These are phyloP conservation scores for Anser brachyrhynchus DNA, from an alignment of 2,113 vertebrate species.

Conservation along the genomic window DNA sequence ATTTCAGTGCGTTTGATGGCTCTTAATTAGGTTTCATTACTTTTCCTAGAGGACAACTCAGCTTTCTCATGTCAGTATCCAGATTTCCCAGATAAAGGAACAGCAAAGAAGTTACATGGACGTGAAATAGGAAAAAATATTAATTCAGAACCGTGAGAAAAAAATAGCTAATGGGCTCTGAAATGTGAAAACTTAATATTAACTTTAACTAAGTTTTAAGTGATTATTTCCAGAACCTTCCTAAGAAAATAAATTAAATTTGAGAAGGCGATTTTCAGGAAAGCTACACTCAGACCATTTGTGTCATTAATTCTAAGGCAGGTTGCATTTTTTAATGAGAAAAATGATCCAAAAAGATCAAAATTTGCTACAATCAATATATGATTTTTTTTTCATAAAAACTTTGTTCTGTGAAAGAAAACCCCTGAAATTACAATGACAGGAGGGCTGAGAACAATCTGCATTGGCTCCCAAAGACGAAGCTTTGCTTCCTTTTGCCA, in stretches of 20 bases:
- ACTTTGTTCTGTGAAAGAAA: background rate
- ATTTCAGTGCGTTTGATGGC: background rate
- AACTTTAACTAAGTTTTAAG: background rate
- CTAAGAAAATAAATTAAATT: background rate
- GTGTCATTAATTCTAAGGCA: background rate
- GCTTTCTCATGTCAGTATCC: background rate
- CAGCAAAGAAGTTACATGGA: background rate
- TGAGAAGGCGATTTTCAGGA: background rate
- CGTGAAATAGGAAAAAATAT: background rate
- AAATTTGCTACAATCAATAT: background rate
- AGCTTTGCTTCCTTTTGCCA: background rate
- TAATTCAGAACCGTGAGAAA: background rate
- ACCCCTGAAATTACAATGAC: background rate
- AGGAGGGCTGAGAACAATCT: background rate
- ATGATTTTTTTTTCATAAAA: background rate
- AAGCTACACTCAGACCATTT: background rate
- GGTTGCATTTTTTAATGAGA: background rate
- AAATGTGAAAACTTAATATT: background rate
- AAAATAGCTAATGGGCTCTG: background rate
- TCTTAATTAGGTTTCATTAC: background rate
- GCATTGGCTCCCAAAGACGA: rapidly evolving
- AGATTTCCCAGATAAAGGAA: background rate
- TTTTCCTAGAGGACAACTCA: background rate
- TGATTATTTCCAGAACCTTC: background rate
- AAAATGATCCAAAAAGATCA: background rate